These are phyloP conservation scores for Rotaria macrura DNA, from an alignment of 2,888 invertebrate genomes.

Conservation along the genomic window DNA sequence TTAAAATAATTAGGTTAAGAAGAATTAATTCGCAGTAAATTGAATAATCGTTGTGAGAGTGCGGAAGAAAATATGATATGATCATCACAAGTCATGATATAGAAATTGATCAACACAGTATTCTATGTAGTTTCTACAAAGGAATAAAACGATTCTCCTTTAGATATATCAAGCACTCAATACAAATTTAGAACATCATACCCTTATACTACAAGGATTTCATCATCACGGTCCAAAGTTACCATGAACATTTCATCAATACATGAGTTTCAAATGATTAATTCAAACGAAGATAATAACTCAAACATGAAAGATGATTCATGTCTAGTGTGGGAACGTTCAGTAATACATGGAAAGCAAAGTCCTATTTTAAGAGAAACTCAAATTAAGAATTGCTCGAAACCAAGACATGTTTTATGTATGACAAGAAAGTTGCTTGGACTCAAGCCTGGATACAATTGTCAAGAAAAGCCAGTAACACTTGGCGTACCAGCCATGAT, in stretches of 20 bases:
- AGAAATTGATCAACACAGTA: no score
- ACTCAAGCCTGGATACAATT: neutral
- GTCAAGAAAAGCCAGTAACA: neutral
- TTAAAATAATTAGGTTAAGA: no score
- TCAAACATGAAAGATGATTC: neutral
- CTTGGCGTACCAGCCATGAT: neutral
- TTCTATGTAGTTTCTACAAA: no score
- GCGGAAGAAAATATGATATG: no score
- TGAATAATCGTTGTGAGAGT: no score
- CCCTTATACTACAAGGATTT: neutral
- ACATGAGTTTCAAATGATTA: neutral
- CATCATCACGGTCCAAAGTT: neutral
- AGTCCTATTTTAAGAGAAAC: neutral
- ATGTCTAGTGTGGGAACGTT: neutral
- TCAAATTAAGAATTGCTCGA: neutral
- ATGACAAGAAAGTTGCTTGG: neutral
- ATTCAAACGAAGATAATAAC: neutral
- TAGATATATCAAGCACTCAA: neutral
- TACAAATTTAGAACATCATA: neutral
- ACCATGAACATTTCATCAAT: no score
- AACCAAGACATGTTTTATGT: neutral
- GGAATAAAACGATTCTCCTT: neutral
- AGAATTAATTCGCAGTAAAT: no score
- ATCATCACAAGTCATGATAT: no score
- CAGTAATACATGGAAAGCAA: neutral